Percentiles rank a stretch among this genome's conserved stretches.
phyloP scores from a whole-genome alignment of 2,888 invertebrate genomes.

The Teleogryllus oceanicus region DNA sequence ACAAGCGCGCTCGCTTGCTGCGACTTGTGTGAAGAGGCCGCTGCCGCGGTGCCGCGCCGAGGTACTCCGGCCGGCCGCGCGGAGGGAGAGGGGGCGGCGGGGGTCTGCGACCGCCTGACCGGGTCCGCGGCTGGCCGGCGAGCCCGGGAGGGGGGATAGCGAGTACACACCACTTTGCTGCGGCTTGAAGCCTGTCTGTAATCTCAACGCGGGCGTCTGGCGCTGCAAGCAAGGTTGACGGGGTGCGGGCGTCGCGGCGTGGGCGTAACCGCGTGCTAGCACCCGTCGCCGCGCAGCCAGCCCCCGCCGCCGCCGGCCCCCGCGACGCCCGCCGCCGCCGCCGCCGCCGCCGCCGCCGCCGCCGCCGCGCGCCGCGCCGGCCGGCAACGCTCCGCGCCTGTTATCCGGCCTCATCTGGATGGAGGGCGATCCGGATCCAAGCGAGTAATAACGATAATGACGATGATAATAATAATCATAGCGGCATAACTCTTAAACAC shows the following conservation, averaged over 20 bases:
- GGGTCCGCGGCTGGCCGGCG: not conserved
- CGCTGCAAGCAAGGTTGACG: slow-evolving; percentile 1
- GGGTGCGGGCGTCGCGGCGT: slow-evolving; percentile 1
- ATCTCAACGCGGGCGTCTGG: slow-evolving; percentile 9
- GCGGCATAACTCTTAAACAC: too few relatives aligned
- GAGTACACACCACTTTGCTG: slow-evolving; percentile 18
- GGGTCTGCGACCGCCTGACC: not conserved
- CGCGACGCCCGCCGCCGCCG: not conserved
- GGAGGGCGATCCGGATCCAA: too few relatives aligned
- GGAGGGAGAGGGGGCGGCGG: not conserved
- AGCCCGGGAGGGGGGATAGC: not conserved
- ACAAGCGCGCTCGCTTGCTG: slow-evolving; percentile 3
- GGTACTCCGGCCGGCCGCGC: not conserved
- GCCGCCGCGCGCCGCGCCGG: not conserved
- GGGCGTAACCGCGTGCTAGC: not conserved
- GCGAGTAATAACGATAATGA: too few relatives aligned
- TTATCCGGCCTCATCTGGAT: too few relatives aligned
- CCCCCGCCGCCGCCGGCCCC: not conserved
- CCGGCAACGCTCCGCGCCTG: not conserved
- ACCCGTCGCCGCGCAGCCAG: not conserved
- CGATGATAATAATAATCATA: too few relatives aligned
- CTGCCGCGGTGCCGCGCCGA: not conserved
- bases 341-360: not conserved
- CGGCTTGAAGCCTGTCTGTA: slow-evolving; percentile 7
- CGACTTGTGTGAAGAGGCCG: not conserved